A percentile compares a stretch with the other conserved stretches of the same genome.
Evolutionary conservation across 92 coral and sea anemone species (phyloP).

Genomic region (Diadumene lineata): DNA sequence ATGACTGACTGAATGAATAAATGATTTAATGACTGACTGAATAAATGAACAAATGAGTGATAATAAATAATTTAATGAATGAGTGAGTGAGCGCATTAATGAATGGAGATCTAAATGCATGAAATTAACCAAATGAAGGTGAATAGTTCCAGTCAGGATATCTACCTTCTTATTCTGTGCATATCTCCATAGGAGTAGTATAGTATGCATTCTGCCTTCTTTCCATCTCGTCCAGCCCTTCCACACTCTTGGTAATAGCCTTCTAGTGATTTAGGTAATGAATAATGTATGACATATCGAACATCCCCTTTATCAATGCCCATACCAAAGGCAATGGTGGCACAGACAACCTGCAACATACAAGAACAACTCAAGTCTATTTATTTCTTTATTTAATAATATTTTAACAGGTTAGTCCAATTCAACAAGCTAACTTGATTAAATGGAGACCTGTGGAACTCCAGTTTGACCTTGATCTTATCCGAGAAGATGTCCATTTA

Average conservation of each 20-base stretch:
- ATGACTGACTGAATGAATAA: no score
- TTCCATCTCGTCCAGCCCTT: slow-evolving; percentile 96
- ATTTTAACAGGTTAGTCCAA: no score
- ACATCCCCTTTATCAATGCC: slow-evolving; percentile 96
- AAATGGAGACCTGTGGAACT: no score
- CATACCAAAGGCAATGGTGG: slow-evolving; percentile 98
- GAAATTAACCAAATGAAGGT: no score
- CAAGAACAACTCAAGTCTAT: not conserved
- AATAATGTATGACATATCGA: slow-evolving; percentile 83
- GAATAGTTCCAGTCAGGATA: not conserved
- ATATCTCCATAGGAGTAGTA: slow-evolving; percentile 82
- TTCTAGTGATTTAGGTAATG: slow-evolving; percentile 96
- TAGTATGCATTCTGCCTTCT: slow-evolving; percentile 78
- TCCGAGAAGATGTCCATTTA: no score
- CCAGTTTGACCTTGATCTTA: no score
- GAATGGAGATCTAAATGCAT: no score
- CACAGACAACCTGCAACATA: slow-evolving; percentile 83
- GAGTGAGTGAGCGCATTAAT: no score
- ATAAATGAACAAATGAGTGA: no score
- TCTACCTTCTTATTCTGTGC: slow-evolving; percentile 80
- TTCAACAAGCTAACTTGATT: no score
- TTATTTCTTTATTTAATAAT: not conserved
- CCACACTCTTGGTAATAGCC: slow-evolving; percentile 99
- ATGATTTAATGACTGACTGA: no score
- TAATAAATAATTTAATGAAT: no score